These are phyloP conservation scores for Sphyrna mokarran DNA, from an alignment of 2,113 vertebrate species.

Conservation along the genomic window DNA sequence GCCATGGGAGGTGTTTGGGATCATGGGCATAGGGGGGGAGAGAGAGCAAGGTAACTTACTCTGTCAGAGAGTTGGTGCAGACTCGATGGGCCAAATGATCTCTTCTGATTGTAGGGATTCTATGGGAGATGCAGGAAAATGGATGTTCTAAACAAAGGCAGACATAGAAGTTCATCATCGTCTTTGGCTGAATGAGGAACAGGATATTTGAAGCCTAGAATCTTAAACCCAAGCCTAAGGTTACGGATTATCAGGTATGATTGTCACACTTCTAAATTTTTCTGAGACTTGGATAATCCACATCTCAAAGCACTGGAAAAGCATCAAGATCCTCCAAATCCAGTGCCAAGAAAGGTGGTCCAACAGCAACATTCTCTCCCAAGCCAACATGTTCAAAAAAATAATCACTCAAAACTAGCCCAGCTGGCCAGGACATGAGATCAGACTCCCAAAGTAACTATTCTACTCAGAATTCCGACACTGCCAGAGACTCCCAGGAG, in stretches of 20 bases:
- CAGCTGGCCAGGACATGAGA: neutral
- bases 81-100: no score
- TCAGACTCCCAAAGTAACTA: neutral
- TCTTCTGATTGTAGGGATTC: no score
- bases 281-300: neutral
- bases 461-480: neutral
- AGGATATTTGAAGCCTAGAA: neutral
- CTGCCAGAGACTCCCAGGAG: neutral
- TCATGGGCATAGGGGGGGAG: no score
- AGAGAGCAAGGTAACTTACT: no score
- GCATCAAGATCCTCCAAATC: neutral
- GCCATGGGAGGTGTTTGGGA: no score
- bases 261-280: neutral
- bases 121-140: no score
- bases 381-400: no score
- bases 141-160: neutral
- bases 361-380: neutral
- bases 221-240: neutral
- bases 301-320: neutral
- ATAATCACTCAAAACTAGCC: neutral
- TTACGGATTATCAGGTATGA: neutral
- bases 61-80: no score
- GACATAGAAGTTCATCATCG: neutral
- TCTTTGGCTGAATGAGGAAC: neutral
- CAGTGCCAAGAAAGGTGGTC: neutral